phyloP scores from a whole-genome alignment of 92 coral and sea anemone species.

The Parazoanthus swiftii region DNA sequence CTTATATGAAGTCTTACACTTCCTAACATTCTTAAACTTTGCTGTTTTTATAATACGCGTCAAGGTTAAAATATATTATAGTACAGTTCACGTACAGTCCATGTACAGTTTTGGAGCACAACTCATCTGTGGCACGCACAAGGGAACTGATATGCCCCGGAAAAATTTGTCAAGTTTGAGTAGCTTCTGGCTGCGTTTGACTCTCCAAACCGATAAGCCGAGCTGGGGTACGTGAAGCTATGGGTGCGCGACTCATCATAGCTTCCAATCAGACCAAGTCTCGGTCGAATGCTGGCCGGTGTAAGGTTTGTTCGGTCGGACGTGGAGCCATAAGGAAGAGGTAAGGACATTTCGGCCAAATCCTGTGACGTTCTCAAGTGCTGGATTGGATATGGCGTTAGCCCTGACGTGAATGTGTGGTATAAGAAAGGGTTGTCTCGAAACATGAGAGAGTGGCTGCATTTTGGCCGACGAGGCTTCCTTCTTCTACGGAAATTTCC shows the following conservation, averaged over 20 bases:
- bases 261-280: constrained; percentile 22
- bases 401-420: constrained; percentile 50
- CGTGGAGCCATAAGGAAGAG: constrained; percentile 48
- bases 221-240: constrained; percentile 21
- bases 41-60: not conserved
- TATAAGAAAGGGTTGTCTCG: constrained; percentile 60
- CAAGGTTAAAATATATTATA: not conserved
- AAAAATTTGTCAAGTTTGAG: constrained; percentile 15
- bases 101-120: not conserved
- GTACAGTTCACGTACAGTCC: not conserved
- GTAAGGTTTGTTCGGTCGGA: constrained; percentile 44
- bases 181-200: constrained; percentile 8
- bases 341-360: constrained; percentile 50
- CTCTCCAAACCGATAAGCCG: constrained; percentile 33
- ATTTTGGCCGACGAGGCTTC: constrained; percentile 93
- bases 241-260: constrained; percentile 18
- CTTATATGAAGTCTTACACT: no score
- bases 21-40: not conserved
- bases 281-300: constrained; percentile 52
- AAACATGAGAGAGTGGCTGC: constrained; percentile 82
- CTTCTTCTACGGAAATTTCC: constrained; percentile 94
- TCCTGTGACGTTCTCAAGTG: constrained; percentile 54
- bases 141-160: constrained; percentile 55
- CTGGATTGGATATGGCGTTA: constrained; percentile 55
- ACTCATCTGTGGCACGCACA: constrained; percentile 77